Percentiles rank a stretch among this genome's conserved stretches.
phyloP scores from a whole-genome alignment of 2,797 vertebrate genomes.

The Sebastes trivittatus region DNA sequence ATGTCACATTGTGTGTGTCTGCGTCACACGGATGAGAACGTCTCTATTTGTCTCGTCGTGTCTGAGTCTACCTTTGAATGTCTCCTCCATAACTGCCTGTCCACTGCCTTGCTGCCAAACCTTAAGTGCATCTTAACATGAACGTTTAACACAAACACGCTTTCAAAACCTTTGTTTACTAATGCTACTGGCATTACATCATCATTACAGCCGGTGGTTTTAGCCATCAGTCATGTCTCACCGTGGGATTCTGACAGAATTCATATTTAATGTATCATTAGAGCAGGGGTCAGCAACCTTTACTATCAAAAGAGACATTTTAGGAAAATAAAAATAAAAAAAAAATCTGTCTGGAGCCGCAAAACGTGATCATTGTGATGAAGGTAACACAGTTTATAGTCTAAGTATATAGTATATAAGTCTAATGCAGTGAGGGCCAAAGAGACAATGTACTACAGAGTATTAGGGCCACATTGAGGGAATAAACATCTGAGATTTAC shows the following conservation, averaged over 20 bases:
- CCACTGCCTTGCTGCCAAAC: slow-evolving; percentile 75
- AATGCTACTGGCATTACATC: not conserved
- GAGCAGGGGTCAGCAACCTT: no score
- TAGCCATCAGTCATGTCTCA: not conserved
- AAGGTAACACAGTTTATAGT: no score
- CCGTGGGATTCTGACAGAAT: not conserved
- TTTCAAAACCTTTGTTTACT: slow-evolving; percentile 6
- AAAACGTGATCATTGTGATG: no score
- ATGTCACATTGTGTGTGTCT: not conserved
- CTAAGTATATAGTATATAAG: no score
- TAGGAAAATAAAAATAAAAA: no score
- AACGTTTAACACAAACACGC: slow-evolving; percentile 32
- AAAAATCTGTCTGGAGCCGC: no score
- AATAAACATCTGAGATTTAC: not conserved
- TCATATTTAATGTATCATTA: not conserved
- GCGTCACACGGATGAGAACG: not conserved
- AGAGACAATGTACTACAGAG: no score
- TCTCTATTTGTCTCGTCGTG: not conserved
- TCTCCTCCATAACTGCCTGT: slow-evolving; percentile 43
- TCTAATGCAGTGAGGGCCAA: no score
- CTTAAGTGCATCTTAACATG: slow-evolving; percentile 79
- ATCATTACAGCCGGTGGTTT: not conserved
- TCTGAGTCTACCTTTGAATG: not conserved
- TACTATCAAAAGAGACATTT: no score
- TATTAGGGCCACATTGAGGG: no score